These are phyloP conservation scores for Mythimna impura DNA, from an alignment of 2,888 invertebrate species.

Conservation along the genomic window DNA sequence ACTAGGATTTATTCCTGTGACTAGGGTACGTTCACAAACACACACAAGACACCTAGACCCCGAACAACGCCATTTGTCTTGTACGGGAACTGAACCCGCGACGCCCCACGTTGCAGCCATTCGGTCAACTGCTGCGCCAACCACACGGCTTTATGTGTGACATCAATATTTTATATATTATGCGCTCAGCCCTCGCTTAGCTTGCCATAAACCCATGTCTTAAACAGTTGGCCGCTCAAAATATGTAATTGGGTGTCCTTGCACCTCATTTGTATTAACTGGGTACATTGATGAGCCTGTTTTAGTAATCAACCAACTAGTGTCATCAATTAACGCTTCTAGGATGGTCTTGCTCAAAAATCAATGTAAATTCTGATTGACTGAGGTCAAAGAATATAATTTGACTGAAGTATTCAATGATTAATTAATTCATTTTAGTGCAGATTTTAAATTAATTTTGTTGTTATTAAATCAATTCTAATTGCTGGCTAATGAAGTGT, in stretches of 20 bases:
- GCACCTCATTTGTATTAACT: conserved; percentile 42
- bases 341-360: conserved; percentile 8
- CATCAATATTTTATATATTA: too few relatives aligned
- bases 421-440: neutral
- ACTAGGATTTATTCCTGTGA: too few relatives aligned
- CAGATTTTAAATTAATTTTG: conserved; percentile 3
- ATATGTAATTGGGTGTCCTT: conserved; percentile 67
- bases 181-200: conserved; percentile 8
- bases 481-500: conserved; percentile 11
- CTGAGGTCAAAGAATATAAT: conserved; percentile 31
- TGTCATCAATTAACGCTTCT: conserved; percentile 54
- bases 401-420: neutral
- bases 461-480: conserved; percentile 9
- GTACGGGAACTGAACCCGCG: too few relatives aligned
- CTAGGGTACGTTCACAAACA: too few relatives aligned
- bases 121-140: too few relatives aligned
- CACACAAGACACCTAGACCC: too few relatives aligned
- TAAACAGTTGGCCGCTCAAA: conserved; percentile 48
- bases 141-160: too few relatives aligned
- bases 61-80: too few relatives aligned
- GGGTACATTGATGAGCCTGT: conserved; percentile 42
- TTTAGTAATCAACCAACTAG: conserved; percentile 27
- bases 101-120: too few relatives aligned
- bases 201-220: conserved; percentile 19
- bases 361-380: conserved; percentile 42